Base-by-base conservation (phyloP, 2,113 vertebrate species). In the Archilochus colubris region DNA sequence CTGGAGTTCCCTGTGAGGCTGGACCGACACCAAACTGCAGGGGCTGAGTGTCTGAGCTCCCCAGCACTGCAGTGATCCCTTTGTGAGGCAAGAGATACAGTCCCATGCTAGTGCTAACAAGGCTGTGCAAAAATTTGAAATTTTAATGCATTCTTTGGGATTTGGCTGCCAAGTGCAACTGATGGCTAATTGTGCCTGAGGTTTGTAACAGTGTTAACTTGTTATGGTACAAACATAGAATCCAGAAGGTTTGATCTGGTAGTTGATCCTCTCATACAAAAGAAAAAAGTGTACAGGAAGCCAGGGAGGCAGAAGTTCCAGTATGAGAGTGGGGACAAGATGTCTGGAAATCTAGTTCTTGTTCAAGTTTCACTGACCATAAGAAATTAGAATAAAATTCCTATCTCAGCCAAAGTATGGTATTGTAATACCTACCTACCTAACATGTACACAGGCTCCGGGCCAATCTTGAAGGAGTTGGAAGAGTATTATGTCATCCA, bases 31-130 rank as follows among this genome's bases (percentile, higher is more conserved):
- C 5, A 13, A 55, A 7, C 12, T 79, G 11, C 14, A 27, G 24
- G 4, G 11, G 7, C 14, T 0, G 4, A 50, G 51, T 1, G 1
- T 7, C 14, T 22, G 8, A 20, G 43, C 24, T 70, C 7, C 8
- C 28, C 30, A 62, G 24, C 27, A 24, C 19, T 62, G 2, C 36
- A 62, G 55, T 19, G 25, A 38, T 53, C 69, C 48, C 50, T 86
- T 63, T 81, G 64, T 0, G 5, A 46, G 40, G 21, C n/a, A 81
- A 36, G 36, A 54, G 12, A 8, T 24, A 7, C 22, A 53, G n/a
- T 6, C 44, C 17, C 14, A 13, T 13, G 11, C 11, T 82, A 57
- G 64, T 66, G 19, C 5, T 81, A 72, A 55, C 14, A 31, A n/a
- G 38, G 43, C 68, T 90, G n/a, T 61, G 43, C 46, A 91, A 93